Evolutionary conservation across 2,797 vertebrate genomes (phyloP).

Genomic region (Artibeus jamaicensis): DNA sequence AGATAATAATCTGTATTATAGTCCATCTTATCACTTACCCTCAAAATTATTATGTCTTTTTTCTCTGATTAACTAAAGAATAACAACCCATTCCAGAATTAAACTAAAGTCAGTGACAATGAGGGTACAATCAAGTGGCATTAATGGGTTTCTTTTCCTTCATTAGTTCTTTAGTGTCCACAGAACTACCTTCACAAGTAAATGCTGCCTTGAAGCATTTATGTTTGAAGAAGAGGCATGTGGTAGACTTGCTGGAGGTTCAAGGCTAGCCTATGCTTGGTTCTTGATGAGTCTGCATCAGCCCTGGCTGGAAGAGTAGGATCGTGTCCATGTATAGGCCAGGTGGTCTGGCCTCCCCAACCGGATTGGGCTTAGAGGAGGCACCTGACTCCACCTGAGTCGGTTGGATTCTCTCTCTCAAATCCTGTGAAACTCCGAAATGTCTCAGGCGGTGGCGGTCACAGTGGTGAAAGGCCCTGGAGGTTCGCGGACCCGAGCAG

Average conservation of each 20-base stretch:
- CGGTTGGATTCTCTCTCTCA: neutral
- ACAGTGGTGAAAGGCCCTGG: neutral
- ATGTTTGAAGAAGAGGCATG: neutral
- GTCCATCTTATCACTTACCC: conserved; percentile 12
- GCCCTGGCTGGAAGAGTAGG: neutral
- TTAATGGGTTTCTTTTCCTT: conserved; percentile 60
- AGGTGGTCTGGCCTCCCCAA: neutral
- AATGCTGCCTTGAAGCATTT: neutral
- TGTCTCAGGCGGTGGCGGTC: neutral
- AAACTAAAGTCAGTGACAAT: conserved; percentile 9
- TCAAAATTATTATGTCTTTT: conserved; percentile 2
- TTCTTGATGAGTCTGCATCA: neutral
- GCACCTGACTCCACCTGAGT: neutral
- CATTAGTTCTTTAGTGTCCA: conserved; percentile 42
- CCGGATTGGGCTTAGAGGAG: neutral
- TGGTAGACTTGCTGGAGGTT: neutral
- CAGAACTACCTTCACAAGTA: conserved; percentile 3
- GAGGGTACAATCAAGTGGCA: conserved; percentile 36
- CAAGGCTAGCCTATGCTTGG: neutral
- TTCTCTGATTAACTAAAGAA: conserved; percentile 52
- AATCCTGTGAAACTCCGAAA: neutral
- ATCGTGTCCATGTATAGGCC: rapidly evolving
- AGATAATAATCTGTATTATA: conserved; percentile 40
- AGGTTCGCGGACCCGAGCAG: neutral
- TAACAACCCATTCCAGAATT: conserved; percentile 42